Base-by-base conservation (phyloP, 2,797 vertebrate genomes). In the Sphenodon punctatus region DNA sequence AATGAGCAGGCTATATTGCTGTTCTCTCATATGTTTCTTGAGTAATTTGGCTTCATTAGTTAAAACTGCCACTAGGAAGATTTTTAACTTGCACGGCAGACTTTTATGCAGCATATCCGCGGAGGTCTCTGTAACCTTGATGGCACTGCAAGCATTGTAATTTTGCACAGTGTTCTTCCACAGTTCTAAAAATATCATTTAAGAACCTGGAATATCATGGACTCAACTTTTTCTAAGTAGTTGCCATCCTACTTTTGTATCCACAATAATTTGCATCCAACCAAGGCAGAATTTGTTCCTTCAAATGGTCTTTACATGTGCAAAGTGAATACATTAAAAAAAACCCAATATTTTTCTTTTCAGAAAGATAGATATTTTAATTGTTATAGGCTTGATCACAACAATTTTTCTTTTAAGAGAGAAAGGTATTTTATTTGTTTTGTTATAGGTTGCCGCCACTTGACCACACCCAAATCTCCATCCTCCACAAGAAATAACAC, bases 31-130 rank as follows among this genome's bases (percentile, higher is more conserved):
- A 61, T 19, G 2, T 61, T 86, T 88, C 23, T 75, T 9, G 2
- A 87, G 25, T 13, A 85, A 80, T 87, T 75, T 75, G 16, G 75
- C 67, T 84, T 84, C n/a, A 78, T 11, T 74, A 48, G 23, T 84
- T 88, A 85, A 80, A 78, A 34, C 2, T 51, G 6, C 53, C n/a
- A 55, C 61, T 60, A 67, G 49, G 48, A 59, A 43, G 49, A 58
- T 58, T 41, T 58, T 41, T 67, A 67, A 67, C 34, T 39, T 58
- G 32, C 34, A 59, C 77, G 42, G 30, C 14, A 45, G 14, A 5
- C 43, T 63, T 86, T 84, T 82, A 42, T 22, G 5, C 45, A 43
- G 23, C 51, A 8, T 30, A 41, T 16, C 42, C 45, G 20, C 63
- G 46, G 66, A 82, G 64, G 36, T 67, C 19, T 64, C 39, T 67